Evolutionary conservation across 2,797 vertebrate genomes (phyloP), one percentile per base, ranked within the genome.

Genomic region (Siniperca undulata): DNA sequence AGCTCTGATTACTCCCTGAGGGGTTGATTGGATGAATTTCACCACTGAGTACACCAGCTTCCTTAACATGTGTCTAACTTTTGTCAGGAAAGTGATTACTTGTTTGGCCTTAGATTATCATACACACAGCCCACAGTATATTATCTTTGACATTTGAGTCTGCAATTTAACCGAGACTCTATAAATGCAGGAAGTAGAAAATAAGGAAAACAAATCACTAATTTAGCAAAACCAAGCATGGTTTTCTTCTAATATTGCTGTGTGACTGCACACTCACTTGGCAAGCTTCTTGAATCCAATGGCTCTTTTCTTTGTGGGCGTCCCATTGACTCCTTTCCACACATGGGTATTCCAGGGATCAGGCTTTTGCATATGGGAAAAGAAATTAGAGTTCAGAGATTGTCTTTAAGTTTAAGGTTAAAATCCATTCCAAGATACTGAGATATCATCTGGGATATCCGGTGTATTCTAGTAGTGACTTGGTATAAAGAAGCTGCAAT

Each of bases 261-360:
- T 7, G 13, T 14, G 52, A 34, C 36, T 65, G 11, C 58, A 52
- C 56, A 96, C 97, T 97, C 88, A 99, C 99, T 99, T 99, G 75
- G 99, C 99, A 74, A 99, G 94, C 88, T 99, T 99, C 95, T 99
- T 99, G 91, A 99, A 99, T 90, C 99, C 98, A 2, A 99, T 99
- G 70, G 98, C 96, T 91, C 98, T 96, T 87, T 98, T 98, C 94
- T 99, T 99, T 13, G 98, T 99, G 30, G 99, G 99, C 0, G 98
- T 99, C 52, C 98, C 98, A 0, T 99, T 99, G 90, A 97, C 96
- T 16, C 97, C 98, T 93, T 99, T 99, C 98, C 98, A 99, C 86
- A 99, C 74, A 0, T 99, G 96, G 38, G 96, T 98, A 89, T 98
- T 97, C 99, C 99, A 99, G 11, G 99, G 97, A 85, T 99, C 98